A percentile compares a stretch with the other conserved stretches of the same genome.
Conservation (phyloP, 1,140 invertebrate genomes). For the Heliothis subflexa region DNA sequence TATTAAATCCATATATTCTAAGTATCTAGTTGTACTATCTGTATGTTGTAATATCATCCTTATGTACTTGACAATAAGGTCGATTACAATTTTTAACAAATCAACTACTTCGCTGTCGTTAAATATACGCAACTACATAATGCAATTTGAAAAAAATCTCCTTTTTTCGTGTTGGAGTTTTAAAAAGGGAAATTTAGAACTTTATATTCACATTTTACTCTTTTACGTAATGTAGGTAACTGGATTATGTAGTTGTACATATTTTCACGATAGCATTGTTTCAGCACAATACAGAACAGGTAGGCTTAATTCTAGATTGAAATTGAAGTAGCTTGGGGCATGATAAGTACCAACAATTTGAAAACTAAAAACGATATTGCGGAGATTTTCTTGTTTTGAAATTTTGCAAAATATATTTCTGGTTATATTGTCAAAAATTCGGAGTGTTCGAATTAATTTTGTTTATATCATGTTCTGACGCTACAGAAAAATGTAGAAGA, state of each 20-base stretch:
- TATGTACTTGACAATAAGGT: constrained; percentile 51
- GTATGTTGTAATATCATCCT: constrained; percentile 38
- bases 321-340: not conserved
- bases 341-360: not conserved
- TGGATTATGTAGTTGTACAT: not conserved
- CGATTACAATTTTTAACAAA: constrained; percentile 16
- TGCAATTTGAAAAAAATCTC: not conserved
- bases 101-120: not conserved
- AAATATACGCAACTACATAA: not conserved
- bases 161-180: no score
- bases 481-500: not conserved
- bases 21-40: constrained; percentile 28
- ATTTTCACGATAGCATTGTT: constrained; percentile 2
- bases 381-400: not conserved
- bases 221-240: no score
- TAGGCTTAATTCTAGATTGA: not conserved
- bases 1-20: constrained; percentile 39
- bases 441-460: not conserved
- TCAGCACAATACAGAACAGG: constrained; percentile 5
- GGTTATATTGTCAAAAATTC: no score
- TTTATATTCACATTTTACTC: no score
- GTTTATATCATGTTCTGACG: not conserved
- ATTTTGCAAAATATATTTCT: no score
- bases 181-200: no score
- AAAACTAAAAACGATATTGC: not conserved